Evolutionary conservation across 1,140 invertebrate species (phyloP), one percentile per base, ranked within the genome.

Genomic region (Drosophila melanica): DNA sequence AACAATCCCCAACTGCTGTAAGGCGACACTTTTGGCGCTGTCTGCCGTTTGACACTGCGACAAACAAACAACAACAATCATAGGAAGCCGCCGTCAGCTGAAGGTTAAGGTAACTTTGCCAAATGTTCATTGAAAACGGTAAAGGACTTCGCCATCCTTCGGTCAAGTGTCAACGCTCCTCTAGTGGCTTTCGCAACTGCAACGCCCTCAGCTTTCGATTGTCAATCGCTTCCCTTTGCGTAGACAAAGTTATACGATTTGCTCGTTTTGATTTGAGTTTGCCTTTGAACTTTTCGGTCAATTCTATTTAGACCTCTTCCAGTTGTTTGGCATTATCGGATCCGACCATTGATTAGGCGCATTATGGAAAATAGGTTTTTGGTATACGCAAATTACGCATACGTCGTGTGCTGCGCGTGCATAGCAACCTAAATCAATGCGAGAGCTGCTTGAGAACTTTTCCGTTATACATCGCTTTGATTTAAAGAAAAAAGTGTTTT

Each of bases 21-120:
- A 80, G 78, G 67, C 67, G 78, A 80, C 78, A 81, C 72, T 80
- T 76, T 76, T 41, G n/a, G 39, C 18, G 50, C 12, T n/a, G 23
- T 27, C 12, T 80, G 41, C 33, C 41, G 53, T 67, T 55, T 79
- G 76, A 74, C 76, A 78, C 68, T 59, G 47, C 9, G 53, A 9
- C 14, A 48, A 16, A 30, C 20, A 14, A 11, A 53, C 12, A 10
- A 23, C 33, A 10, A 27, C 27, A 27, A 44, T 44, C 20, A 14
- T 16, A 16, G 6, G 27, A 27, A 37, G 35, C 14, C 23, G 10
- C n/a, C n/a, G n/a, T n/a, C 39, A 41, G 39, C n/a, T 41, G 30
- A 35, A 35, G 37, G 14, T 27, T 37, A 11, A n/a, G 5, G 23
- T 30, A 44, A 69, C 18, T 37, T 53, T 23, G 48, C 27, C 27